Conservation (phyloP, 2,888 invertebrate species). For the Phaonia tiefii region DNA sequence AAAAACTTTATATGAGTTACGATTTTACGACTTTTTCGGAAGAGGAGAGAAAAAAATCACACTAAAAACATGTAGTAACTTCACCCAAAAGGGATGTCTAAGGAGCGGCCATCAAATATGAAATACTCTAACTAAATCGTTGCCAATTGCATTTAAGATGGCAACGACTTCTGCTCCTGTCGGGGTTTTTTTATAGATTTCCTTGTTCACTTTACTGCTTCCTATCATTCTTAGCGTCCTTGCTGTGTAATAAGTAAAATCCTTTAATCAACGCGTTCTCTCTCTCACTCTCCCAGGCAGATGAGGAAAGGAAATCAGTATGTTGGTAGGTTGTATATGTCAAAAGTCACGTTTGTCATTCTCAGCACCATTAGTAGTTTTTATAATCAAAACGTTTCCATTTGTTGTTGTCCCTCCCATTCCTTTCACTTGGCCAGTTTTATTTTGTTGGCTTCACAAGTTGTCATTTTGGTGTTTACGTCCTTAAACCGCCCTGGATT, state of each 20-base stretch:
- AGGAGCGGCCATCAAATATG: constrained; percentile 59
- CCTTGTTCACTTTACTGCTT: not conserved
- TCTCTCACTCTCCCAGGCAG: no score
- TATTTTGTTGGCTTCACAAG: constrained; percentile 20
- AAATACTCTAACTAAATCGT: constrained; percentile 60
- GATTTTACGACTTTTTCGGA: constrained; percentile 61
- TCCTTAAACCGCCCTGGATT: constrained; percentile 12
- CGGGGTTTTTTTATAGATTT: not conserved
- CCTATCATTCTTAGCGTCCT: not conserved
- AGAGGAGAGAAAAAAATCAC: no score
- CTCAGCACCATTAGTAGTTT: constrained; percentile 49
- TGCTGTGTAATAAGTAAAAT: not conserved
- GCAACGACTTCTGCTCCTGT: constrained; percentile 37
- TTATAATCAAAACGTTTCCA: constrained; percentile 47
- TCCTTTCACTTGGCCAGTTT: not conserved
- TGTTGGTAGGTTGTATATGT: not conserved
- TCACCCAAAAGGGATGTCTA: not conserved
- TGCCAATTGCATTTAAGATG: constrained; percentile 57
- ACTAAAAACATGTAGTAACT: no score
- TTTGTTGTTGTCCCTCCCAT: not conserved
- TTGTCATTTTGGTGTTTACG: constrained; percentile 21
- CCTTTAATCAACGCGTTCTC: no score
- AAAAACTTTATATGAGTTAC: constrained; percentile 70
- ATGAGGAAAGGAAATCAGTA: not conserved
- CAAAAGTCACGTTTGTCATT: constrained; percentile 45